Base-by-base conservation (phyloP, 30 jellyfish, hydroid and myxozoan genomes). In the Aurelia aurita region DNA sequence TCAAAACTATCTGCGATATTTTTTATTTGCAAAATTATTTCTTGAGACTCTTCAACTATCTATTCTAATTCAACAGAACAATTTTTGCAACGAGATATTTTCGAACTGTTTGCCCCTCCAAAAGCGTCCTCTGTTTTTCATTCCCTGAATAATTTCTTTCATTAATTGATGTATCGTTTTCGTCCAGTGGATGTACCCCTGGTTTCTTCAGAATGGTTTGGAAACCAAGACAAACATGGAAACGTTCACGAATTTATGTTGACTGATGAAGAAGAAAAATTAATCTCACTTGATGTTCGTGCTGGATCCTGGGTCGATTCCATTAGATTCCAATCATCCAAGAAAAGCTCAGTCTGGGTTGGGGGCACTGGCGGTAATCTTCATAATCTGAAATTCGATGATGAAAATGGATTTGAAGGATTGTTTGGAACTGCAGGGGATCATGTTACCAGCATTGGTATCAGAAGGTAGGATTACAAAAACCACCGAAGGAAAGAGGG, bases 231-330 rank as follows among this genome's bases (percentile, higher is more conserved):
- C 16, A 46, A 35, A n/a, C 82, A 77, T 31, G 90, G 62, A 26
- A 51, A 73, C 19, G 65, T 58, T 13, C 58, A 66, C 64, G 87
- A 83, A 63, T 77, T 88, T 64, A 10, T 60, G 27, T 19, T 71
- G 0, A 34, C 29, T 35, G 23, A 46, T 22, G 60, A 69, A 19
- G 91, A 58, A n/a, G 98, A 93, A 69, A 67, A 34, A 23, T 61
- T 93, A 7, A 51, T 66, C 34, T 53, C 96, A 29, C 63, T 93
- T 18, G 92, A 83, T 49, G 87, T 93, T 2, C 86, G 97, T 5
- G 87, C 97, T 46, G 98, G 97, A 16, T 91, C 82, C 27, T 93
- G 98, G 98, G 74, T 93, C 6, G 98, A 93, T 65, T 97, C 94
- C 26, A 75, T 93, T 61, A 96, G 89, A 51, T 19, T 93, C 58